A percentile compares a stretch with the other conserved stretches of the same genome.
These are phyloP conservation scores for Gobiocypris rarus DNA, from an alignment of 2,113 vertebrate species.

Conservation along the genomic window DNA sequence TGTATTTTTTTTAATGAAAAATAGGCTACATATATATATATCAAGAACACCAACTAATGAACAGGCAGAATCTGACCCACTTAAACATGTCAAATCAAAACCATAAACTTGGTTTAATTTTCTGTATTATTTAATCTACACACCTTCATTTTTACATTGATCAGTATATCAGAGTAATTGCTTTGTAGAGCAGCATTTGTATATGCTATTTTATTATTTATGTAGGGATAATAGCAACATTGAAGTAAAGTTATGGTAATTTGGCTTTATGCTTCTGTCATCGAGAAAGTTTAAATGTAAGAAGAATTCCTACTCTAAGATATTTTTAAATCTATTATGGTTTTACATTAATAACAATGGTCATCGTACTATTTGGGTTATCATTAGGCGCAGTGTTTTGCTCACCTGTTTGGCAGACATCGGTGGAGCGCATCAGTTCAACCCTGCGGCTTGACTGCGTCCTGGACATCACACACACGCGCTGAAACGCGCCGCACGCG, in stretches of 20 bases:
- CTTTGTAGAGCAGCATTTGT: background rate
- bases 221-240: background rate
- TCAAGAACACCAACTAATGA: background rate
- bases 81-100: background rate
- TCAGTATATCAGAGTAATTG: background rate
- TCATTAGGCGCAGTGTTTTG: background rate
- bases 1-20: background rate
- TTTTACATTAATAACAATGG: background rate
- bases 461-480: background rate
- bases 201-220: background rate
- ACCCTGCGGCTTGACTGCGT: background rate
- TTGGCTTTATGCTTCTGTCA: background rate
- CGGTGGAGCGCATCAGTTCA: constrained; percentile 9
- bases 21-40: too few species aligned
- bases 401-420: constrained; percentile 27
- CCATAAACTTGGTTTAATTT: rapidly evolving
- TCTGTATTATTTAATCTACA: background rate
- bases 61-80: background rate
- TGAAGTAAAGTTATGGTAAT: background rate
- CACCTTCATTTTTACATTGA: background rate
- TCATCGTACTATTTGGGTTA: background rate
- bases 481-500: background rate
- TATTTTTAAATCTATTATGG: background rate
- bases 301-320: background rate
- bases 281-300: too few species aligned